Conservation (phyloP, 2,113 vertebrate genomes). For the Heteronetta atricapilla region DNA sequence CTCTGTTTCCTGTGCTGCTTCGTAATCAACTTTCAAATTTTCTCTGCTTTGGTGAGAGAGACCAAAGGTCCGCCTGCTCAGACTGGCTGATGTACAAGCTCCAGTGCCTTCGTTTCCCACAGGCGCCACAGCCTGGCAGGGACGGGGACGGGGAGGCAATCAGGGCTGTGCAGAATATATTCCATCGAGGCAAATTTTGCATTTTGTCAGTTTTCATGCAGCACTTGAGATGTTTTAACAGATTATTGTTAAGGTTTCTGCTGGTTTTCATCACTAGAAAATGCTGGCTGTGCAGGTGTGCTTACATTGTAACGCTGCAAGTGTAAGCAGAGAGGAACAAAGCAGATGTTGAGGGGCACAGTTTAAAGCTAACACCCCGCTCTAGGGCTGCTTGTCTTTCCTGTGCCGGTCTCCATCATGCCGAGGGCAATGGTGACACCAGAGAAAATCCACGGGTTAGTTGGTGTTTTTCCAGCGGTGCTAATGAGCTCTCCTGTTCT, state of each 20-base stretch:
- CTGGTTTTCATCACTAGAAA: neutral
- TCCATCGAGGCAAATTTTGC: neutral
- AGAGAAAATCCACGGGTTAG: rapidly evolving
- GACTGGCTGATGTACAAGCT: neutral
- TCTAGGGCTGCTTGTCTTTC: neutral
- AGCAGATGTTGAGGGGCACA: neutral
- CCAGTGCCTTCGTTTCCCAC: neutral
- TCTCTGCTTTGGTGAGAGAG: neutral
- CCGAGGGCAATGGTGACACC: neutral
- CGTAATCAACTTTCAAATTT: neutral
- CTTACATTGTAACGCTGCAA: neutral
- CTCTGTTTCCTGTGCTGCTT: neutral
- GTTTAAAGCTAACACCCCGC: neutral
- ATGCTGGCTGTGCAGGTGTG: neutral
- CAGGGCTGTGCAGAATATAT: neutral
- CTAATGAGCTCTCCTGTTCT: neutral
- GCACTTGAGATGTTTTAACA: neutral
- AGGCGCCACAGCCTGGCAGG: no score
- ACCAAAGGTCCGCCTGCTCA: neutral
- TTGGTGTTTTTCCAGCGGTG: neutral
- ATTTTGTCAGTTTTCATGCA: neutral
- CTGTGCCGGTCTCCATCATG: neutral
- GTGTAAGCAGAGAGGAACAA: neutral
- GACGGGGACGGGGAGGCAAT: no score
- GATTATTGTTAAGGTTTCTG: neutral